Evolutionary conservation across 2,113 vertebrate species (phyloP), one percentile per base, ranked within the genome.

Genomic region (Eidolon helvum): DNA sequence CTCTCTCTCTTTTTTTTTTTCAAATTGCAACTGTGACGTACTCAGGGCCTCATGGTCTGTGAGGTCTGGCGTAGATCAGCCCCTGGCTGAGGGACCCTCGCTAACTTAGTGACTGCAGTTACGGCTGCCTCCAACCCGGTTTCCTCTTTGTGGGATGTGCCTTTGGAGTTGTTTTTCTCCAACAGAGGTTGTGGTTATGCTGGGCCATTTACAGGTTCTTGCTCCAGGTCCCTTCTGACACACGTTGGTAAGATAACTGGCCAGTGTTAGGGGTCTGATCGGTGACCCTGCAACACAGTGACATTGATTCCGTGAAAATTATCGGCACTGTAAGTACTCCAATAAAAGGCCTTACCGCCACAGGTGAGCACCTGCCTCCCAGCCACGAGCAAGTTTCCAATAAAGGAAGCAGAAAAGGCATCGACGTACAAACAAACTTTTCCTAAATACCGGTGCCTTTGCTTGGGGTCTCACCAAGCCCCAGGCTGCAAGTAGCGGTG

Each of bases 21-120:
- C 4, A 15, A 50, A 74, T 94, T 45, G 71, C 57, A 40, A 11
- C 24, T 63, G 28, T 43, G 65, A 90, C 16, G n/a, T 21, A 16
- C 26, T 91, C 53, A 1, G 0, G 50, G 75, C 74, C 80, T 45
- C 66, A 33, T 59, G 6, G 57, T 38, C 11, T 10, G 4, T 19
- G 75, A 61, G 63, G 75, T 88, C 95, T 95, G 97, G 93, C 63
- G 93, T 95, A 93, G 87, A 79, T 90, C 90, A 96, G 92, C 40
- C 57, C 63, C 87, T 66, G 57, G 61, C 92, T 72, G 78, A 74
- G 93, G 74, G 72, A 21, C 53, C 5, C 45, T 22, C 0, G 91
- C 86, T 93, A 74, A 87, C 93, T 97, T 57, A 53, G 48, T n/a
- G 84, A 28, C 83, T 59, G 78, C 68, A 59, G 53, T 92, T 89